Evolutionary conservation across 2,888 invertebrate genomes (phyloP), one percentile per base, ranked within the genome.

Genomic region (Pseudococcus viburni): DNA sequence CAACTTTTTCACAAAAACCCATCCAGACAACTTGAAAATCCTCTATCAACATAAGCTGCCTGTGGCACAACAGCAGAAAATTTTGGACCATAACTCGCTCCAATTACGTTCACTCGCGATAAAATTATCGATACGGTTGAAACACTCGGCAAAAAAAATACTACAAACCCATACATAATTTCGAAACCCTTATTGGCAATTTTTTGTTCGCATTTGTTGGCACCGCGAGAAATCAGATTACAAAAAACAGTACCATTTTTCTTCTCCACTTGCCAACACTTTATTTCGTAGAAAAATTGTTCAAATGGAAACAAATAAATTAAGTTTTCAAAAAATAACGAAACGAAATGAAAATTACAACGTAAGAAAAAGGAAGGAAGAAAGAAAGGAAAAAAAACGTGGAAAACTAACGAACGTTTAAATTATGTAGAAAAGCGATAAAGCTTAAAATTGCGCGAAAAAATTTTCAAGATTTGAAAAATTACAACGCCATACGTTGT

Each of bases 311-410:
- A 73, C 68, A 73, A 33, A 73, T 73, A 73, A 73, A 73, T 73
- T 73, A 73, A 73, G 33, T 73, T 73, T 73, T 73, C 68, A 73
- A 73, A 73, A 73, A 73, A 73, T 73, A 73, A 73, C 68, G 68
- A 73, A 73, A 73, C 26, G 68, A 80, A 80, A 80, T 80, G 80
- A 80, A 77, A 80, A 80, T 80, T 80, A 80, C 80, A 42, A 80
- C 4, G n/a, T 42, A 19, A 33, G 26, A 33, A 33, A 33, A 33
- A 33, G 26, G 26, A 33, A 33, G 26, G 26, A 33, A 33, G 26
- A 33, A 33, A 33, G 80, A 17, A 19, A 15, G 33, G 5, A 33
- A 73, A 73, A 73, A 73, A 42, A 42, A 73, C 15, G 26, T 33
- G 26, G 26, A 33, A 33, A 33, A 33, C 80, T 22, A 80, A 80